Evolutionary conservation across 2,888 invertebrate species (phyloP).

Genomic region (Orthonevra nobilis): DNA sequence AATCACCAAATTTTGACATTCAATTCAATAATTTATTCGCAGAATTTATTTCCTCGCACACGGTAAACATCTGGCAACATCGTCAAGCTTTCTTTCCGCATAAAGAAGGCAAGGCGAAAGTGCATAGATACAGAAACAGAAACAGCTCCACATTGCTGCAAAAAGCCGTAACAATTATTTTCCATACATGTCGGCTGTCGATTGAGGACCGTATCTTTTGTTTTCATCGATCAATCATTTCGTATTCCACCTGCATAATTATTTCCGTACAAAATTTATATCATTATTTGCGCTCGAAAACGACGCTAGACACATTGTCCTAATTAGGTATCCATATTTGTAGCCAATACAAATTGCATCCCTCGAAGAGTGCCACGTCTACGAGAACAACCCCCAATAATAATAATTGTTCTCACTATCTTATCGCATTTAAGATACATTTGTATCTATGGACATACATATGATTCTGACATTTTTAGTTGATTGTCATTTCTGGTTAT

Average conservation of each 20-base stretch:
- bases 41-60: too few species aligned
- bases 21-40: not conserved
- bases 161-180: slow-evolving; percentile 17
- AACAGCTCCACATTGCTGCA: too few species aligned
- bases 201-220: not conserved
- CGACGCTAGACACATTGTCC: slow-evolving; percentile 1
- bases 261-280: slow-evolving; percentile 27
- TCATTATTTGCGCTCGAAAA: slow-evolving; percentile 24
- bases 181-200: too few species aligned
- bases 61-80: slow-evolving; percentile 32
- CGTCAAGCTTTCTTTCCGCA: slow-evolving; percentile 35
- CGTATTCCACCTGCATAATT: slow-evolving; percentile 43
- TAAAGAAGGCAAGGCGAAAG: slow-evolving; percentile 46
- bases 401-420: slow-evolving; percentile 10
- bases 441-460: not conserved
- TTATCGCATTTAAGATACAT: slow-evolving; percentile 41
- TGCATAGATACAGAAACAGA: too few species aligned
- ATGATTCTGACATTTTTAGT: slow-evolving; percentile 17
- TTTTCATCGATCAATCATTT: slow-evolving; percentile 11
- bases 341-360: too few species aligned
- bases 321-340: slow-evolving; percentile 37
- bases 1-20: too few species aligned
- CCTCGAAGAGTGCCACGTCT: slow-evolving; percentile 20
- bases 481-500: slow-evolving; percentile 34
- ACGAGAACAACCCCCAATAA: not conserved